Base-by-base conservation (phyloP, 2,113 vertebrate species). In the Polyodon spathula region DNA sequence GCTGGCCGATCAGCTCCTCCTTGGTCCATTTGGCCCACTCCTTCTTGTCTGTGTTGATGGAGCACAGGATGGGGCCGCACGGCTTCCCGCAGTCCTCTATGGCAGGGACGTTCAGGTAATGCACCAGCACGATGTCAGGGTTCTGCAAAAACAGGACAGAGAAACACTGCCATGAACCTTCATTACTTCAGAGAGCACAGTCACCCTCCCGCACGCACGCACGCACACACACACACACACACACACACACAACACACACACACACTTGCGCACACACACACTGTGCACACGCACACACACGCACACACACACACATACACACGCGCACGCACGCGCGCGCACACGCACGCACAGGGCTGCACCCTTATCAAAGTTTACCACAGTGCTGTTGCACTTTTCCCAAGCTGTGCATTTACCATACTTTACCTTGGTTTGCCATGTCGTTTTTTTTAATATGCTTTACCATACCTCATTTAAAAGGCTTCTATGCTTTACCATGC, bases 11-110 rank as follows among this genome's bases (percentile, higher is more conserved):
- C 61, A 98, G 91, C 54, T 98, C 96, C 73, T 98, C 96, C 73
- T 98, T 97, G 0, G 95, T 97, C 96, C 96, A 98, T 72, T 98
- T 98, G 1, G 95, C 96, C 96, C 96, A 97, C 71, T 98, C 96
- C 71, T 98, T 98, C 86, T 98, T 98, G 90, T 98, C 96, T 0
- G 96, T 97, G 79, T 98, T 98, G 85, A 98, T 97, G 54, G 96
- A 98, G 79, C 96, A 98, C 74, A 98, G 76, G 80, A 97, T 95
- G 27, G 96, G 96, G n/a, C 96, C 96, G 0, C 96, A 98, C 0
- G 96, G 96, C 74, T 98, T 98, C 67, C 96, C 95, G 6, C 96
- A 98, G 81, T 98, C 96, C 86, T 98, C 96, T 1, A 98, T 98
- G 84, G 96, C 96, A 0, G 96, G 96, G 55, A 98, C 96, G 40